Evolutionary conservation across 2,113 vertebrate species (phyloP).

Genomic region (Agapornis roseicollis): DNA sequence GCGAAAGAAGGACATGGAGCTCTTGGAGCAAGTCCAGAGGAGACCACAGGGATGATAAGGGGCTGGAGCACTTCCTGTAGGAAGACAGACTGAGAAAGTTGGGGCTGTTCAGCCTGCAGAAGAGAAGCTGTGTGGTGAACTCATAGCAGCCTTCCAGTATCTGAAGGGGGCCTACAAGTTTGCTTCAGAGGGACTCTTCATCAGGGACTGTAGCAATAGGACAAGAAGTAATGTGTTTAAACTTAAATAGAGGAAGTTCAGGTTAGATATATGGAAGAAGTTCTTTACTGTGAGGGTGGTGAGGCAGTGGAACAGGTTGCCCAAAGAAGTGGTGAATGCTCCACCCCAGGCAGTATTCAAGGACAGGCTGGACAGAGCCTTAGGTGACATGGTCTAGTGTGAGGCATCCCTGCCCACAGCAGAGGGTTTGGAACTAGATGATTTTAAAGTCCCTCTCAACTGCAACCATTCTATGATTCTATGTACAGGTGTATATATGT

Average conservation of each 20-base stretch:
- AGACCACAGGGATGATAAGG: not conserved
- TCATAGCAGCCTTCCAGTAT: not conserved
- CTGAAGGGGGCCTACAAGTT: not conserved
- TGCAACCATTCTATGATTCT: not conserved
- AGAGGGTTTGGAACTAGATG: not conserved
- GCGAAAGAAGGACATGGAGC: not conserved
- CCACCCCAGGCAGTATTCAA: not conserved
- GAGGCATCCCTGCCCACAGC: not conserved
- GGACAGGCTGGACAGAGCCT: not conserved
- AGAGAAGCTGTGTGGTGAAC: not conserved
- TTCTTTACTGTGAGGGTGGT: not conserved
- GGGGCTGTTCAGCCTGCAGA: not conserved
- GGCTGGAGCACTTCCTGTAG: not conserved
- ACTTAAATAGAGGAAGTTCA: not conserved
- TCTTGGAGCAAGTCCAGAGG: not conserved
- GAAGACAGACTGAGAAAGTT: not conserved
- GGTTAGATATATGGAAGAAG: not conserved
- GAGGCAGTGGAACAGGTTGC: not conserved
- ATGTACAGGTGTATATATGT: not conserved
- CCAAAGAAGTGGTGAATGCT: not conserved
- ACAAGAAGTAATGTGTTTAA: not conserved
- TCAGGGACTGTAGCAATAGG: not conserved
- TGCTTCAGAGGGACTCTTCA: not conserved
- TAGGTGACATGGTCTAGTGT: not conserved
- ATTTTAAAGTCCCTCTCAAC: not conserved